Percentiles rank a stretch among this genome's conserved stretches.
Evolutionary conservation across 2,797 vertebrate genomes (phyloP).

Genomic region (Sebastiscus tertius): DNA sequence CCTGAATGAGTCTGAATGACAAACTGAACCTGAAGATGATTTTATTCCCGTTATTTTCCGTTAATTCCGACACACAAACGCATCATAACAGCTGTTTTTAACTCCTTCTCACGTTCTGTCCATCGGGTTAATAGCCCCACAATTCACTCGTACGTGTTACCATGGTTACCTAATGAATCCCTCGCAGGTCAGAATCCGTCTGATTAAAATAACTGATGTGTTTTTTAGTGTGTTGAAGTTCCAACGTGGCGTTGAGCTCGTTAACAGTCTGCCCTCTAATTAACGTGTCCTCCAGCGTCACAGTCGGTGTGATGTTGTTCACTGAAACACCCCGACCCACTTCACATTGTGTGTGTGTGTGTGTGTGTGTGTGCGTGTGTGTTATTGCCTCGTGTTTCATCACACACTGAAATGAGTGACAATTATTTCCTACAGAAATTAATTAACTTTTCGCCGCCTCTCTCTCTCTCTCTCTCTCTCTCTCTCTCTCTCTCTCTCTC

Average conservation of each 20-base stretch:
- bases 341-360: neutral
- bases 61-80: neutral
- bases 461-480: neutral
- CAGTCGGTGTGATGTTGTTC: constrained; percentile 9
- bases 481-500: neutral
- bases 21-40: neutral
- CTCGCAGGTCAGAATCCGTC: neutral
- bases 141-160: neutral
- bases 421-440: constrained; percentile 25
- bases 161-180: neutral
- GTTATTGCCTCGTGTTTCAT: constrained; percentile 43
- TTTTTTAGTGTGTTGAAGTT: neutral
- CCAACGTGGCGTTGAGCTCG: neutral
- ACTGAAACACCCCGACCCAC: constrained; percentile 10
- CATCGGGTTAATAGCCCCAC: neutral
- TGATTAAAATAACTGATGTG: neutral
- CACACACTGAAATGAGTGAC: constrained; percentile 33
- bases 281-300: constrained; percentile 16
- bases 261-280: constrained; percentile 27
- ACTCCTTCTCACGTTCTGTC: neutral
- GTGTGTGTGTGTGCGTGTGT: constrained; percentile 14
- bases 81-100: neutral
- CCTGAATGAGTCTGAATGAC: neutral
- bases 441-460: neutral
- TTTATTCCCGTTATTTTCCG: neutral